Percentiles rank a stretch among this genome's conserved stretches.
phyloP scores from a whole-genome alignment of 2,113 vertebrate genomes.

The Heptranchias perlo region DNA sequence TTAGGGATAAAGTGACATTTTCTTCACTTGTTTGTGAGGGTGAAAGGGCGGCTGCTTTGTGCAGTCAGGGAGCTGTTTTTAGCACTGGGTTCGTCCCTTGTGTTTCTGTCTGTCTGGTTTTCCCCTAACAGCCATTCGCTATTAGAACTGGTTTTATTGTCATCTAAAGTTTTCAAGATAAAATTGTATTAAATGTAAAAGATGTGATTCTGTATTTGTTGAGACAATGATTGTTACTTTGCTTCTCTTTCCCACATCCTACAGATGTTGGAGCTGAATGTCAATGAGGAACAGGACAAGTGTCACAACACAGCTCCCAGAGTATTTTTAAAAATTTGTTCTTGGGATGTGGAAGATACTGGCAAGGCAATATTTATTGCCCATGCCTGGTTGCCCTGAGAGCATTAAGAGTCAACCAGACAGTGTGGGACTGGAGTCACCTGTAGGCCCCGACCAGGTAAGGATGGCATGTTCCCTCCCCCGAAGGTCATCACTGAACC shows the following conservation, averaged over 20 bases:
- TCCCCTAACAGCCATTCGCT: not conserved
- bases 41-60: not conserved
- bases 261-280: not conserved
- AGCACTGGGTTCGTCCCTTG: not conserved
- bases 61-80: not conserved
- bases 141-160: not conserved
- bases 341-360: not conserved
- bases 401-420: not conserved
- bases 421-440: not conserved
- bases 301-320: not conserved
- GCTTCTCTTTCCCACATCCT: not conserved
- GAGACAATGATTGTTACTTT: not conserved
- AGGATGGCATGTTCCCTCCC: not conserved
- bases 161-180: not conserved
- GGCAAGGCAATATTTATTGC: not conserved
- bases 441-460: not conserved
- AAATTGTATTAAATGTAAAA: not conserved
- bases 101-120: not conserved
- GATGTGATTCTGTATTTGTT: not conserved
- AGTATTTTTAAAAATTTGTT: not conserved
- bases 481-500: not conserved
- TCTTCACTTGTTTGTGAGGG: not conserved
- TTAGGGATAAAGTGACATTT: not conserved
- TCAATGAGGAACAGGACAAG: not conserved
- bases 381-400: not conserved